Base-by-base conservation (phyloP, 2,113 vertebrate species). In the Salvelinus alpinus region DNA sequence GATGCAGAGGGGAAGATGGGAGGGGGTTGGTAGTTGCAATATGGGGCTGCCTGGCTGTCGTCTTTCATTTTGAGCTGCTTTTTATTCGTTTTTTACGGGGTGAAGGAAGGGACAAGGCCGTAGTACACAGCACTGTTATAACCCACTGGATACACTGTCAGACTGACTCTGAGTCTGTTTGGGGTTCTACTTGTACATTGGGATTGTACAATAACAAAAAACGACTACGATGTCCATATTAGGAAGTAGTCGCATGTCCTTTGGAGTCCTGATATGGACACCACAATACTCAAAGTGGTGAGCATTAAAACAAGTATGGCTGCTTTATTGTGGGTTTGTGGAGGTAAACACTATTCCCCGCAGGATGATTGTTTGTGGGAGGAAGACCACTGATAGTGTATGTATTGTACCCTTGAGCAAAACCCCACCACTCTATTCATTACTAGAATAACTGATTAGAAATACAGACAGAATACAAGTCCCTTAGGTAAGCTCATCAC, bases 351-450 rank as follows among this genome's bases (percentile, higher is more conserved):
- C 24, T 24, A 0, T 44, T 72, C 59, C 68, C 65, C 13, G 24
- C n/a, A 48, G 38, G 31, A 38, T 70, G 25, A 5, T 44, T 73
- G 66, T 29, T 48, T 70, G 75, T 71, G 4, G 14, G 64, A 60
- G 4, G 13, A 57, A 65, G 71, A 59, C 24, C 64, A 67, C 66
- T 76, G 65, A 74, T 79, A 69, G 70, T 72, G 75, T 25, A 67
- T 80, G 73, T 75, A 82, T 77, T 71, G 48, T 72, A 75, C 72
- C 78, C 66, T 64, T 12, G 62, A 64, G 81, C 74, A 48, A 65
- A 29, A 11, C 13, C 54, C 64, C 16, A 14, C n/a, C n/a, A n/a
- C 12, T 60, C 9, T 29, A 57, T 31, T 54, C 64, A 48, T 72
- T 18, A 27, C 70, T 29, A 74, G 73, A 75, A 76, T 38, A 54